Base-by-base conservation (phyloP, 1,140 invertebrate genomes). In the Euborellia annulipes region DNA sequence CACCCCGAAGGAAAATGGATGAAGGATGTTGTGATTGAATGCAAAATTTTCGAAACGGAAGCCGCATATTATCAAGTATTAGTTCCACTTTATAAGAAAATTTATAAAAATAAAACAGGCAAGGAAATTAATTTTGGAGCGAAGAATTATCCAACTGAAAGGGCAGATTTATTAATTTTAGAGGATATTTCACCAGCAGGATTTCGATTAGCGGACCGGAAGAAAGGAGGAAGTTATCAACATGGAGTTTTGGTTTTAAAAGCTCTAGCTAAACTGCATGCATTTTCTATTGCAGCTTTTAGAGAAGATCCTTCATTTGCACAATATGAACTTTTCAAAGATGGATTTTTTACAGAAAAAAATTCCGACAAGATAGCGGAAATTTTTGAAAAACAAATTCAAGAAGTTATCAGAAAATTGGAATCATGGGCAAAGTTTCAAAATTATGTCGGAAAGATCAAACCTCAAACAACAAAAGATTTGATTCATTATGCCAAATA, bases 231-330 rank as follows among this genome's bases (percentile, higher is more conserved):
- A 19, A 52, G 55, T 47, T 51, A 39, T 14, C 16, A 52, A 13
- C 55, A 58, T 38, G 48, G 50, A 16, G 36, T 23, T 38, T 19
- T 45, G 1, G 53, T 53, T 14, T 9, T 59, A 13, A 32, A 40
- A 36, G 47, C 52, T 34, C 23, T 59, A 11, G 57, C 52, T 0
- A 51, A 52, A 37, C 50, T 54, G 14, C 57, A 59, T 47, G 53
- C 48, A 3, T 36, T 53, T 3, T 43, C 50, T 9, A 38, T 47
- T 39, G 48, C 44, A 14, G 50, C 52, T 21, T 46, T 48, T 41
- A 36, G 42, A n/a, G 40, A 48, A 43, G 32, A 54, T 38, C 36
- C 43, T 1, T 4, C 43, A 20, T 19, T 50, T 11, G 8, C 41
- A 8, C 21, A 45, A 17, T 6, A 11, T 4, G 46, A 40, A 32